Conservation (phyloP, 2,888 invertebrate genomes). For the Autographa pulchrina region DNA sequence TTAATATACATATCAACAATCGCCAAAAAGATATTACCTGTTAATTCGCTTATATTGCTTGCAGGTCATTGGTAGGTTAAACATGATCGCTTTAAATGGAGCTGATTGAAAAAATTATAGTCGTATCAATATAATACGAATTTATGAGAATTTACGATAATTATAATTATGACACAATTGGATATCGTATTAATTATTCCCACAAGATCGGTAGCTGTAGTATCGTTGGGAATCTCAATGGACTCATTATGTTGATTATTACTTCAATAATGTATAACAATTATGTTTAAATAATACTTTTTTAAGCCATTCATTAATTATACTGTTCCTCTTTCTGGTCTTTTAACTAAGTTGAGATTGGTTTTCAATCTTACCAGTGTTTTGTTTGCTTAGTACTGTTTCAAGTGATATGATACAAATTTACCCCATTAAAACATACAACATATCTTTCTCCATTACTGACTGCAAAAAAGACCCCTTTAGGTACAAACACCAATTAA, state of each 20-base stretch:
- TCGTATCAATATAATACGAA: not conserved
- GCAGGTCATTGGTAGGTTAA: conserved; percentile 2
- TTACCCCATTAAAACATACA: too few relatives aligned
- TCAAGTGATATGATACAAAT: too few relatives aligned
- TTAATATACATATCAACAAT: too few relatives aligned
- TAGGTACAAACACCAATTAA: too few relatives aligned
- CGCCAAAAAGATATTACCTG: too few relatives aligned
- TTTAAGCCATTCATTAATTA: not conserved
- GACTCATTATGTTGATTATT: not conserved
- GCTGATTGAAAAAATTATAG: not conserved
- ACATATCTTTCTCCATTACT: too few relatives aligned
- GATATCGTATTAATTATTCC: not conserved
- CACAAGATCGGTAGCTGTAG: not conserved
- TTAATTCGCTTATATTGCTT: too few relatives aligned
- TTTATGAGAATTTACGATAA: not conserved
- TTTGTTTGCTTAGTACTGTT: too few relatives aligned
- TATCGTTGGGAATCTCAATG: not conserved
- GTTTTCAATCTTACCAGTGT: too few relatives aligned
- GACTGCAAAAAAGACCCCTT: too few relatives aligned
- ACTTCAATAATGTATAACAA: not conserved
- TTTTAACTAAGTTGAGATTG: too few relatives aligned
- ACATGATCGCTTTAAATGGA: not conserved
- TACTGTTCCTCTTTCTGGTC: too few relatives aligned
- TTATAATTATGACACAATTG: not conserved
- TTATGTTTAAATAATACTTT: not conserved